Percentiles rank a stretch among this genome's conserved stretches.
These are phyloP conservation scores for Rattus rattus DNA, from an alignment of 2,113 vertebrate species.

Conservation along the genomic window DNA sequence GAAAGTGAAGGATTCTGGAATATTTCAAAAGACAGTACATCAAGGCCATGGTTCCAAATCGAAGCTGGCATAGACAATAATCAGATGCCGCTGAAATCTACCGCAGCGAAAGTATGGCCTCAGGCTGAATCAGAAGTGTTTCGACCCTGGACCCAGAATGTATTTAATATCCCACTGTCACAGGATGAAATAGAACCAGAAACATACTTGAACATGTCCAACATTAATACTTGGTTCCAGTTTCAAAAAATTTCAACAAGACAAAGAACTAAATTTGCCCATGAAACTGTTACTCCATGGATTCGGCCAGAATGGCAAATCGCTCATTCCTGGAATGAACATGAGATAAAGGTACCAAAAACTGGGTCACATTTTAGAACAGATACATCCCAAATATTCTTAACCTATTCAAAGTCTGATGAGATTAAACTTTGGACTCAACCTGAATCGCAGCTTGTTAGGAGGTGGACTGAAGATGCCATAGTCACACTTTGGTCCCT, in stretches of 20 bases:
- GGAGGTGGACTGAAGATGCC: not conserved
- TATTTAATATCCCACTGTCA: not conserved
- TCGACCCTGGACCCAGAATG: not conserved
- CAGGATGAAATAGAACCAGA: not conserved
- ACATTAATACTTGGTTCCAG: not conserved
- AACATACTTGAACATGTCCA: not conserved
- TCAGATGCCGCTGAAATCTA: not conserved
- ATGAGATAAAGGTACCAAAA: not conserved
- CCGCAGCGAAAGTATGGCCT: not conserved
- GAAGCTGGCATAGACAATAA: not conserved
- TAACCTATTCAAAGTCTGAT: not conserved
- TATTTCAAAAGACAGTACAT: not conserved
- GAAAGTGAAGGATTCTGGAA: not conserved
- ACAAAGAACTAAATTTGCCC: not conserved
- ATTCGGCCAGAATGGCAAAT: not conserved
- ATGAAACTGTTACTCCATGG: not conserved
- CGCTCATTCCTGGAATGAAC: not conserved
- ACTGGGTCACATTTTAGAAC: not conserved
- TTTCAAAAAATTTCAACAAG: not conserved
- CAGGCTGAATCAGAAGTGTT: not conserved
- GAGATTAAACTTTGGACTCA: not conserved
- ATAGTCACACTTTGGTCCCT: not conserved
- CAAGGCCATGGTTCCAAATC: not conserved
- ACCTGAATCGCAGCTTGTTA: not conserved
- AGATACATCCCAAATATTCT: not conserved